These are phyloP conservation scores for Scolopax rusticola DNA, from an alignment of 2,797 vertebrate genomes.

Conservation along the genomic window DNA sequence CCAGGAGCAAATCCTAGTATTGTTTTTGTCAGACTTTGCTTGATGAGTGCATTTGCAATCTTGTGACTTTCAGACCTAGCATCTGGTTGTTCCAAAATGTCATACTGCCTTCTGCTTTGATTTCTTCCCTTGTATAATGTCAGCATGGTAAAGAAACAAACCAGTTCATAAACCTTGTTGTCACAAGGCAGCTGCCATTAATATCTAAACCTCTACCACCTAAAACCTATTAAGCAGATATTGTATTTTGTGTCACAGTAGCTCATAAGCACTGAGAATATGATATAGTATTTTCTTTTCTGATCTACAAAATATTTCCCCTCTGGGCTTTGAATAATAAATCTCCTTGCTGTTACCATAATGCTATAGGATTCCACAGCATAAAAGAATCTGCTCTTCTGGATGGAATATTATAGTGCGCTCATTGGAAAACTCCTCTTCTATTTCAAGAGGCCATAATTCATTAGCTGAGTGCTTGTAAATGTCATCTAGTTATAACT, in stretches of 20 bases:
- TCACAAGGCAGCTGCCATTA: background rate
- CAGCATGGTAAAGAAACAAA: conserved; percentile 22
- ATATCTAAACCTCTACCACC: background rate
- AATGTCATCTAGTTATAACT: conserved; percentile 48
- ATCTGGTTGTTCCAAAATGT: conserved; percentile 33
- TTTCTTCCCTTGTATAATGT: conserved; percentile 13
- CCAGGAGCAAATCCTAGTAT: background rate
- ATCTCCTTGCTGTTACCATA: conserved; percentile 11
- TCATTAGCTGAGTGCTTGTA: conserved; percentile 49
- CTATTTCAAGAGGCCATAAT: conserved; percentile 39
- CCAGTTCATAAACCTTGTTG: background rate
- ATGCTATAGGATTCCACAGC: background rate
- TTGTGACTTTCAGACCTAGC: conserved; percentile 33
- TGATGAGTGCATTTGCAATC: background rate
- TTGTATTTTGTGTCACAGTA: background rate
- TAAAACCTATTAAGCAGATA: background rate
- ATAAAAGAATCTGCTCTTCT: conserved; percentile 26
- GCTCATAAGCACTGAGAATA: background rate
- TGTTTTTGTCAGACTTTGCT: conserved; percentile 7
- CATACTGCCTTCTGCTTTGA: conserved; percentile 32
- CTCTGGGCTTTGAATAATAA: background rate
- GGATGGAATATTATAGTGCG: conserved; percentile 19
- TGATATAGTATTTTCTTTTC: background rate
- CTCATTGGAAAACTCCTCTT: conserved; percentile 1
- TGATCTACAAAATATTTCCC: background rate